These are phyloP conservation scores for Antheraea assamensis DNA, from an alignment of 2,888 invertebrate genomes.

Conservation along the genomic window DNA sequence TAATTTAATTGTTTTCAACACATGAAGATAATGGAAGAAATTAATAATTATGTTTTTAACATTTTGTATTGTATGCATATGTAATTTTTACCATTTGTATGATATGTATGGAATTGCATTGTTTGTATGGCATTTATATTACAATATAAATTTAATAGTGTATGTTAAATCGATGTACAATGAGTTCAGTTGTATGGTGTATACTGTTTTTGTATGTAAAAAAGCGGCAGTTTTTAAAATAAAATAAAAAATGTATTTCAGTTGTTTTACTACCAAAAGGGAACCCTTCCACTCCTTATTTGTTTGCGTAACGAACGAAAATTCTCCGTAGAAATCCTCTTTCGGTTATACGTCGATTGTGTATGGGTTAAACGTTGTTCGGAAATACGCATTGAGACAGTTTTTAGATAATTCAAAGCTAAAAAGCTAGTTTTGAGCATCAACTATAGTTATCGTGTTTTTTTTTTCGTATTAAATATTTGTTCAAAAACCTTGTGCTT, in stretches of 20 bases:
- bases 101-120: neutral
- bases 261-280: neutral
- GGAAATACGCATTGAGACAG: neutral
- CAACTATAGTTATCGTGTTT: neutral
- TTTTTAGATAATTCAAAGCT: neutral
- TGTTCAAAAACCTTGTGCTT: neutral
- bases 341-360: neutral
- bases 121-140: neutral
- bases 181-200: neutral
- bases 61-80: neutral
- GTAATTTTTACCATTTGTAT: neutral
- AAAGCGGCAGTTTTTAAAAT: neutral
- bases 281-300: neutral
- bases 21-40: neutral
- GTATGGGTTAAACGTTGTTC: neutral
- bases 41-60: neutral
- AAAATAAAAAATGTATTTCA: neutral
- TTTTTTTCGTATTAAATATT: neutral
- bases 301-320: neutral
- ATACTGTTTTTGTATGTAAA: neutral
- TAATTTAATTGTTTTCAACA: neutral
- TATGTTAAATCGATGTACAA: constrained; percentile 23
- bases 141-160: neutral
- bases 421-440: neutral
- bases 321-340: too few species aligned